Conservation (phyloP, 2,113 vertebrate species). For the Phrynosoma blainvillii region DNA sequence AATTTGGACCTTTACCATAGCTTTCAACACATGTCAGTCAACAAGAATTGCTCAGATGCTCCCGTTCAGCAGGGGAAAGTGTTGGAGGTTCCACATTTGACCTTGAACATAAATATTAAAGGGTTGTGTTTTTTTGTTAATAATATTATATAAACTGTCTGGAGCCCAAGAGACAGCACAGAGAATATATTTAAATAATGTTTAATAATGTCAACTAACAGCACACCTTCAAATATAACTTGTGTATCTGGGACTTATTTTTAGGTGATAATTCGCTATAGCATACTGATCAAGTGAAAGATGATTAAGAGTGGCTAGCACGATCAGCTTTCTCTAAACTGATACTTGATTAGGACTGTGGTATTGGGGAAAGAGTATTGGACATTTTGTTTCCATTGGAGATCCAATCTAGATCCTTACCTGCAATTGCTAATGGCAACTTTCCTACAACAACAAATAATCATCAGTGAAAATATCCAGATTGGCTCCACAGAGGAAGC, state of each 20-base stretch:
- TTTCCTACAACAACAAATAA: neutral
- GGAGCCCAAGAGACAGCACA: neutral
- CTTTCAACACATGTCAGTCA: neutral
- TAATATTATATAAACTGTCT: neutral
- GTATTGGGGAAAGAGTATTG: too few relatives aligned
- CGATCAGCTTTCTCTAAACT: too few relatives aligned
- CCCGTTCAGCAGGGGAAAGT: neutral
- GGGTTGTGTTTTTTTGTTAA: neutral
- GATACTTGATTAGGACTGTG: too few relatives aligned
- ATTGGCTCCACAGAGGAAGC: too few relatives aligned
- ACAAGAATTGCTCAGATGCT: neutral
- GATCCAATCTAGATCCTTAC: too few relatives aligned
- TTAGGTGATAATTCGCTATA: too few relatives aligned
- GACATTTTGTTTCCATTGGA: too few relatives aligned
- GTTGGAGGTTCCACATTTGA: too few relatives aligned
- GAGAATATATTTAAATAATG: neutral
- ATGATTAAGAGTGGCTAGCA: too few relatives aligned
- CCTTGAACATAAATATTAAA: neutral
- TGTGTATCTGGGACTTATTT: too few relatives aligned
- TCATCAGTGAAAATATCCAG: too few relatives aligned
- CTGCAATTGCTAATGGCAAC: neutral
- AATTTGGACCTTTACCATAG: neutral
- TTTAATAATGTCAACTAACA: neutral
- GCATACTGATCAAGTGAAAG: too few relatives aligned
- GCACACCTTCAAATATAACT: neutral